phyloP scores from a whole-genome alignment of 2,797 vertebrate genomes.

The Rhynchonycteris naso region DNA sequence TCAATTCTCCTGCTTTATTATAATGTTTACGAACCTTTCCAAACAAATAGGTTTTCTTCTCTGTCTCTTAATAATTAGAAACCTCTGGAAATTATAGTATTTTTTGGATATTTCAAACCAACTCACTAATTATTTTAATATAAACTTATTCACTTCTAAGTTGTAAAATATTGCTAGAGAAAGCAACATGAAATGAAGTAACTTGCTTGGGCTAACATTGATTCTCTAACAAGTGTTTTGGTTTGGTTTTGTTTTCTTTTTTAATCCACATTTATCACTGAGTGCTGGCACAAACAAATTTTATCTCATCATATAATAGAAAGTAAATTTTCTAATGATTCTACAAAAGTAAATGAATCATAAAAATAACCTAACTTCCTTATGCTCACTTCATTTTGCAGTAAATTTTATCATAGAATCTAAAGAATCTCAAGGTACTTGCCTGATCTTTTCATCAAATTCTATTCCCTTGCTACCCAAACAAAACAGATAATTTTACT shows the following conservation, averaged over 20 bases:
- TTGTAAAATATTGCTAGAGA: background rate
- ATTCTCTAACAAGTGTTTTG: conserved; percentile 25
- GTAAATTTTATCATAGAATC: conserved; percentile 22
- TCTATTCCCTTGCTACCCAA: background rate
- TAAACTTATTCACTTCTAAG: background rate
- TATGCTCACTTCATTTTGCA: conserved; percentile 49
- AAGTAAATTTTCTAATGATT: conserved; percentile 42
- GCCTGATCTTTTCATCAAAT: conserved; percentile 28
- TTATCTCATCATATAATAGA: background rate
- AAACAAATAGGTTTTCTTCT: background rate
- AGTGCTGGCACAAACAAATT: conserved; percentile 4
- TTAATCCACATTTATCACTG: background rate
- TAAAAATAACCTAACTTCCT: conserved; percentile 15
- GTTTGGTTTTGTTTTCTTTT: background rate
- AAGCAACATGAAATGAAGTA: background rate
- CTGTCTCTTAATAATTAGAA: background rate
- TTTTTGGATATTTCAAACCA: background rate
- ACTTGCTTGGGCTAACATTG: conserved; percentile 10
- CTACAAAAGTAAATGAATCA: conserved; percentile 30
- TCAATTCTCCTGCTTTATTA: background rate
- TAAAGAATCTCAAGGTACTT: conserved; percentile 46
- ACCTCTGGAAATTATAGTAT: background rate
- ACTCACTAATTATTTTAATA: background rate
- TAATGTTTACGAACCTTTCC: background rate
- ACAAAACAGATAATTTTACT: conserved; percentile 54